phyloP scores from a whole-genome alignment of 2,113 vertebrate genomes.

The Panurus biarmicus region DNA sequence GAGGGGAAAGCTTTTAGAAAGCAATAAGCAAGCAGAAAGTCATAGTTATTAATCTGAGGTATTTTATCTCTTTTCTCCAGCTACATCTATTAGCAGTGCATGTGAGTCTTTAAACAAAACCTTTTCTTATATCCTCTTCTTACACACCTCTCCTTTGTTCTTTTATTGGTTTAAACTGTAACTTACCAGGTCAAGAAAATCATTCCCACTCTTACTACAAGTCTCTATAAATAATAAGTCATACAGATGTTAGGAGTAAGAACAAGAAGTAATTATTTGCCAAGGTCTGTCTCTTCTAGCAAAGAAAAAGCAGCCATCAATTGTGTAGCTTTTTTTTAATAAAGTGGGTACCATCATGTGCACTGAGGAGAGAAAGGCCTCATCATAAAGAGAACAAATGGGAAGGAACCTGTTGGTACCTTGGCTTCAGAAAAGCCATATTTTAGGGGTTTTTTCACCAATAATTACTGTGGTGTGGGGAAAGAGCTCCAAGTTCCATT shows the following conservation, averaged over 20 bases:
- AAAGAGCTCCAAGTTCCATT: neutral
- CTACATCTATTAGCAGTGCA: neutral
- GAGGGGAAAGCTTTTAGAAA: conserved; percentile 17
- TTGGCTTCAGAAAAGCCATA: neutral
- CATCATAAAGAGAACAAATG: neutral
- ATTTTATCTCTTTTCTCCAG: conserved; percentile 14
- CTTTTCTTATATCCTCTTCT: neutral
- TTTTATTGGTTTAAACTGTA: conserved; percentile 46
- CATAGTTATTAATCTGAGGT: conserved; percentile 5
- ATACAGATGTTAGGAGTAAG: neutral
- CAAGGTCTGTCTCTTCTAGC: neutral
- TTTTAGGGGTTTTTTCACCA: neutral
- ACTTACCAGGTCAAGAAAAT: neutral
- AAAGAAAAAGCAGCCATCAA: neutral
- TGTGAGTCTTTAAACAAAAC: neutral
- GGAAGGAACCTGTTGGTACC: neutral
- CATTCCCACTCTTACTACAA: conserved; percentile 7
- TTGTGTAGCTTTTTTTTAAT: neutral
- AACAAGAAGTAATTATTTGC: conserved; percentile 2
- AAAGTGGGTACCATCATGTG: neutral
- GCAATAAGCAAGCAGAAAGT: neutral
- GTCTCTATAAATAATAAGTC: conserved; percentile 24
- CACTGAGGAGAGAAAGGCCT: neutral
- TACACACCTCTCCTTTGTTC: neutral
- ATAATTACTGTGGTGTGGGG: neutral